Evolutionary conservation across 2,113 vertebrate genomes (phyloP).

Genomic region (Acanthochromis polyacanthus): DNA sequence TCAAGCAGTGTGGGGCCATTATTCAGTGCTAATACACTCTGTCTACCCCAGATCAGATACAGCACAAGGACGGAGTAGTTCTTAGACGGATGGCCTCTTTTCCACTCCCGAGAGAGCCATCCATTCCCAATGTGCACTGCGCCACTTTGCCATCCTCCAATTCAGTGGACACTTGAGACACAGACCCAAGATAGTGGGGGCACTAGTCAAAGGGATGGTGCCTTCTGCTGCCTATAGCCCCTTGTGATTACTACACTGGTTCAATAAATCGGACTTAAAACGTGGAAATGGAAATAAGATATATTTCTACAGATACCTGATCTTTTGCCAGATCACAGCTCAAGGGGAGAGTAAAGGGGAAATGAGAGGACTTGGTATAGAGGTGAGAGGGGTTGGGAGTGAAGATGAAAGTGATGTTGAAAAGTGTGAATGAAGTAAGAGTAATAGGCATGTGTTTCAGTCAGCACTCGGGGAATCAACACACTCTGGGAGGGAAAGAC

Average conservation of each 20-base stretch:
- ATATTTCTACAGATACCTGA: slow-evolving; percentile 37
- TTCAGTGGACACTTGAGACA: slow-evolving; percentile 68
- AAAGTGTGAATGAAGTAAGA: slow-evolving; percentile 53
- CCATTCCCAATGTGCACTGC: slow-evolving; percentile 72
- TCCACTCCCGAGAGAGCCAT: slow-evolving; percentile 72
- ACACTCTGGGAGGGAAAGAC: slow-evolving; percentile 29
- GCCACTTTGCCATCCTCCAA: slow-evolving; percentile 63
- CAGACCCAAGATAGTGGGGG: slow-evolving; percentile 49
- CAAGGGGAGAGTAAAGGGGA: slow-evolving; percentile 19
- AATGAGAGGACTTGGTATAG: slow-evolving; percentile 5
- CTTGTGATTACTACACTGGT: slow-evolving; percentile 4
- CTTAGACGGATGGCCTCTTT: slow-evolving; percentile 78
- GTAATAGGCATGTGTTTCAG: slow-evolving; percentile 44
- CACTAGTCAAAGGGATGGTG: slow-evolving; percentile 31
- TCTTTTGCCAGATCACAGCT: slow-evolving; percentile 34
- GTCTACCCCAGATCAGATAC: slow-evolving; percentile 81
- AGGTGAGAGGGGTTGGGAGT: background rate
- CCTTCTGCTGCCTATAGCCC: slow-evolving; percentile 26
- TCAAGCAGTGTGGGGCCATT: slow-evolving; percentile 76
- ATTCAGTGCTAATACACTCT: slow-evolving; percentile 82
- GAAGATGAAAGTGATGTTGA: slow-evolving; percentile 28
- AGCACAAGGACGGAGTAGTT: slow-evolving; percentile 76
- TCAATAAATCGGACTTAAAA: slow-evolving; percentile 56
- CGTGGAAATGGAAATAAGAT: slow-evolving; percentile 34
- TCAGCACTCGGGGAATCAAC: slow-evolving; percentile 44